A percentile compares a stretch with the other conserved stretches of the same genome.
phyloP scores from a whole-genome alignment of 92 coral and sea anemone genomes.

The Siderastrea radians region DNA sequence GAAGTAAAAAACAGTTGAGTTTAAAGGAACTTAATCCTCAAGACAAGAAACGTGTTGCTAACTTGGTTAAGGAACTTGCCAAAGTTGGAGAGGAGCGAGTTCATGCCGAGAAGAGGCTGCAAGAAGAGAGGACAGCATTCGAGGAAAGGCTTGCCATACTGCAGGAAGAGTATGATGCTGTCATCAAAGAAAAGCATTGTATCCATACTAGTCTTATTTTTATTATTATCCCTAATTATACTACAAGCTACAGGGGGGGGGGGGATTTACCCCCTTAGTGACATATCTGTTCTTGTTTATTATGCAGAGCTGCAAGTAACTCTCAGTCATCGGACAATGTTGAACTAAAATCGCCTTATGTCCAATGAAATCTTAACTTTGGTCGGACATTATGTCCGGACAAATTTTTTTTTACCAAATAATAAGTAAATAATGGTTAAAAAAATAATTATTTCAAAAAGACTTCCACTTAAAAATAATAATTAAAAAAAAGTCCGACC shows the following conservation, averaged over 20 bases:
- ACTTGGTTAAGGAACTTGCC: conserved; percentile 95
- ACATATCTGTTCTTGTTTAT: too few species aligned
- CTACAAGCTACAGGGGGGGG: background rate
- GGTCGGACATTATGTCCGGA: too few species aligned
- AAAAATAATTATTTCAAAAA: too few species aligned
- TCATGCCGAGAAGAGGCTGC: conserved; percentile 80
- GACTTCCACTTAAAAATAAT: too few species aligned
- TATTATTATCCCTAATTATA: background rate
- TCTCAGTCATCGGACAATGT: too few species aligned
- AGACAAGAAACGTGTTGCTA: conserved; percentile 97
- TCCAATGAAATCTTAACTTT: too few species aligned
- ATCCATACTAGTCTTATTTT: conserved; percentile 45
- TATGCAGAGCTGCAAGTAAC: too few species aligned
- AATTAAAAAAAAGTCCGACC: too few species aligned
- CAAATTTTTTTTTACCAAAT: too few species aligned
- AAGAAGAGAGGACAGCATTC: conserved; percentile 91
- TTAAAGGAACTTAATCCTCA: conserved; percentile 90
- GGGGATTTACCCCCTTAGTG: too few species aligned
- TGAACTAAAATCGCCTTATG: too few species aligned
- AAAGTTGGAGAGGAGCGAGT: conserved; percentile 95
- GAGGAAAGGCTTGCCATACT: conserved; percentile 88
- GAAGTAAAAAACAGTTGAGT: conserved; percentile 26
- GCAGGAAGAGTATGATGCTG: conserved; percentile 90
- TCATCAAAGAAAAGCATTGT: conserved; percentile 86
- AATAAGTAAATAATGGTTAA: too few species aligned